phyloP scores from a whole-genome alignment of 2,888 invertebrate genomes.

The Ophraella communa region DNA sequence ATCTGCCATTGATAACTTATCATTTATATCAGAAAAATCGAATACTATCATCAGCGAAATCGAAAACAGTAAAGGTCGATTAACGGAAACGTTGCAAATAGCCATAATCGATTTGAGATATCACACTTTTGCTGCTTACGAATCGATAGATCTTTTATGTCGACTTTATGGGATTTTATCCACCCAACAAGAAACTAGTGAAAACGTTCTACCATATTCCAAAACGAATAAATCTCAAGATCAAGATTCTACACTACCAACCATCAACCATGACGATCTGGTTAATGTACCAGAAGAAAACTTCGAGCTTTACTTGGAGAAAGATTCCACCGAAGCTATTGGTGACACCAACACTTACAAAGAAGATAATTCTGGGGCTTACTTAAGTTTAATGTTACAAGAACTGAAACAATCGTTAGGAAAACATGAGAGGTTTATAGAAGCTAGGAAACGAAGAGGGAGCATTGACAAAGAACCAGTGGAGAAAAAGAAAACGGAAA shows the following conservation, averaged over 20 bases:
- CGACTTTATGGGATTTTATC: conserved; percentile 43
- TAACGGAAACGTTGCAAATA: conserved; percentile 30
- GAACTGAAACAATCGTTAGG: conserved; percentile 45
- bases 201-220: too few relatives aligned
- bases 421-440: conserved; percentile 44
- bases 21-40: conserved; percentile 45
- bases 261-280: conserved; percentile 38
- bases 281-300: conserved; percentile 43
- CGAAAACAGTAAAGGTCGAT: conserved; percentile 22
- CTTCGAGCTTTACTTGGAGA: conserved; percentile 44
- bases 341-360: neutral
- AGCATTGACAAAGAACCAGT: conserved; percentile 37
- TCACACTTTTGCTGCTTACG: conserved; percentile 45
- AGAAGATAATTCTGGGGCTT: conserved; percentile 33
- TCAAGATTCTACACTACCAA: neutral
- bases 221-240: neutral
- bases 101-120: conserved; percentile 40
- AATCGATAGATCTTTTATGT: conserved; percentile 47
- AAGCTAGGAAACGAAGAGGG: conserved; percentile 42
- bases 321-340: conserved; percentile 13
- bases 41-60: conserved; percentile 34
- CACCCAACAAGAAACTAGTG: conserved; percentile 20
- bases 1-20: conserved; percentile 41
- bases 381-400: conserved; percentile 41
- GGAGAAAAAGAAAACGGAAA: conserved; percentile 1